Base-by-base conservation (phyloP, 1,140 invertebrate species). In the Drosophila murphyi region DNA sequence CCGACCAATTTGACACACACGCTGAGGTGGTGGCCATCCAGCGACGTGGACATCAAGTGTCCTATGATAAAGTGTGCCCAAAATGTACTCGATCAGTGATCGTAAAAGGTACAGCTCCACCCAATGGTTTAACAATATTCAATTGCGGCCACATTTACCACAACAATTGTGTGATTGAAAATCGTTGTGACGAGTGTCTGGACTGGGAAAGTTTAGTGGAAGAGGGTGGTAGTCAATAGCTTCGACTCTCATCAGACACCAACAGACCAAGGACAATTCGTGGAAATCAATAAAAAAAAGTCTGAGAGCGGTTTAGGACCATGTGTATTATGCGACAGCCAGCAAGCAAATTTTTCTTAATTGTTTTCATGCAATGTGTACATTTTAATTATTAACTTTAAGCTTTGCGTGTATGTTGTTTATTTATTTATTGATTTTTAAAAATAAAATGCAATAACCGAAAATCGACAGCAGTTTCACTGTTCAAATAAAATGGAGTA, bases 101-200 rank as follows among this genome's bases (percentile, higher is more conserved):
- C 10, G 93, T 95, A 51, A 95, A 94, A 94, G 96, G 93, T 80
- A 90, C 93, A 39, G 92, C 93, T 92, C 95, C 96, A 89, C 94
- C 95, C 7, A 95, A 94, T 80, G 95, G 96, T 92, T 93, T 98
- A 74, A 93, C 96, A 67, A 94, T 97, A 47, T 99, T 98, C 92
- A 96, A 97, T 90, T 99, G 98, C 90, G 95, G 96, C 72, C 98
- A 99, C 93, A 95, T 95, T 0, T 98, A 98, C 92, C 98, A 99
- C 92, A 95, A 96, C 91, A 94, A 95, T 67, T 99, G 98, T 93
- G 92, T 98, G 73, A 94, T 95, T 0, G 92, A 93, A 83, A 93
- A 94, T 74, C 93, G 92, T 74, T 96, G 95, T 91, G 93, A 93
- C 3, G 94, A 95, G 47, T 96, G 95, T 31, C 32, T 51, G 29